phyloP scores from a whole-genome alignment of 2,888 invertebrate genomes.

The Magallana nippona region DNA sequence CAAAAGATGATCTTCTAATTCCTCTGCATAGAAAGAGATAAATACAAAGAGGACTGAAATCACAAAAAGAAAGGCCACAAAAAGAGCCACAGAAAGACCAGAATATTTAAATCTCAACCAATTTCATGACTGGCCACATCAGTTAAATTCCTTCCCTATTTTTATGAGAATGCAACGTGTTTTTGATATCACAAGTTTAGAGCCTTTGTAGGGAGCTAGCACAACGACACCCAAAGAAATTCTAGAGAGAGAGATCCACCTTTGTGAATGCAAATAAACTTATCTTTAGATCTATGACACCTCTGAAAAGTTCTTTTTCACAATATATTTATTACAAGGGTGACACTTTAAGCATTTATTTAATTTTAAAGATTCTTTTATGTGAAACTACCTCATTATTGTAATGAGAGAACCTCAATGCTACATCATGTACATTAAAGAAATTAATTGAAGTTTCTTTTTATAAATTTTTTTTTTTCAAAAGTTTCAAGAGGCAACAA shows the following conservation, averaged over 20 bases:
- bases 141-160: neutral
- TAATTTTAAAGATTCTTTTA: too few species aligned
- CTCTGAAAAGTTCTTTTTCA: neutral
- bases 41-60: conserved; percentile 10
- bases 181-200: neutral
- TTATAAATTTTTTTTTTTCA: too few species aligned
- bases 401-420: too few species aligned
- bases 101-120: conserved; percentile 21
- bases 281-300: conserved; percentile 18
- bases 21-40: neutral
- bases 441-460: too few species aligned
- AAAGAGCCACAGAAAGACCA: neutral
- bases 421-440: too few species aligned
- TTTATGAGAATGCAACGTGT: neutral
- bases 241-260: neutral
- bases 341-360: too few species aligned
- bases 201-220: neutral
- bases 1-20: neutral
- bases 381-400: too few species aligned
- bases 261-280: neutral
- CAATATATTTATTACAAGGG: neutral
- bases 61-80: neutral
- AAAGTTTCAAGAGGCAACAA: too few species aligned
- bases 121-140: conserved; percentile 1
- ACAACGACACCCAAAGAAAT: neutral